Conservation (phyloP, 2,797 vertebrate species). For the Spatula clypeata region DNA sequence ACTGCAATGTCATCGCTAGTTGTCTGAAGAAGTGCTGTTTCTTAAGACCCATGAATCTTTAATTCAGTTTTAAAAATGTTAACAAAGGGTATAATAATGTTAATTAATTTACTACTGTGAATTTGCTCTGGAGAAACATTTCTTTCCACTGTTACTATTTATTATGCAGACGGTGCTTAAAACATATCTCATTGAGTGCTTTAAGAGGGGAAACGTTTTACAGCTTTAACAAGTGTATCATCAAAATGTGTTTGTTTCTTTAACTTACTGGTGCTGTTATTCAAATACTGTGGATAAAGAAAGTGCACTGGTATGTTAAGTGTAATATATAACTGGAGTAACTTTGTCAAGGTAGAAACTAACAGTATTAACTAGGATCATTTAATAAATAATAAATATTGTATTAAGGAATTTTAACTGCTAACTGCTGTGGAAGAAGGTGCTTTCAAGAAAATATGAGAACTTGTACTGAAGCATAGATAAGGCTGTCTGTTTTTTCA, state of each 20-base stretch:
- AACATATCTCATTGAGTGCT: background rate
- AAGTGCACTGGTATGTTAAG: background rate
- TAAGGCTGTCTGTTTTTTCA: background rate
- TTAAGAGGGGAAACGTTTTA: background rate
- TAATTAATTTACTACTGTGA: background rate
- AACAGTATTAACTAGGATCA: background rate
- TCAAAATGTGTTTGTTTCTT: background rate
- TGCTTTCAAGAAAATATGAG: background rate
- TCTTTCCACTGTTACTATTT: background rate
- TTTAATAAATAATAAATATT: background rate
- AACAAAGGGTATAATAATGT: background rate
- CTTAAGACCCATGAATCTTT: background rate
- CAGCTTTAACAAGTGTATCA: background rate
- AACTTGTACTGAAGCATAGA: background rate
- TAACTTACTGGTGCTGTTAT: background rate
- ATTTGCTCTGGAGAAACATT: background rate
- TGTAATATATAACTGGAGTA: background rate
- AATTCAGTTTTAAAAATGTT: background rate
- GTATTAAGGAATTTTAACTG: background rate
- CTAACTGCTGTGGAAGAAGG: background rate
- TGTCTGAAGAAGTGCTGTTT: background rate
- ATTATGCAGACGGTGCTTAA: rapidly evolving
- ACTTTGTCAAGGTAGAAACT: background rate
- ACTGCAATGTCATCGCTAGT: background rate
- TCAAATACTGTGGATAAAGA: background rate